Base-by-base conservation (phyloP, 2,797 vertebrate genomes). In the Gorsachius magnificus region DNA sequence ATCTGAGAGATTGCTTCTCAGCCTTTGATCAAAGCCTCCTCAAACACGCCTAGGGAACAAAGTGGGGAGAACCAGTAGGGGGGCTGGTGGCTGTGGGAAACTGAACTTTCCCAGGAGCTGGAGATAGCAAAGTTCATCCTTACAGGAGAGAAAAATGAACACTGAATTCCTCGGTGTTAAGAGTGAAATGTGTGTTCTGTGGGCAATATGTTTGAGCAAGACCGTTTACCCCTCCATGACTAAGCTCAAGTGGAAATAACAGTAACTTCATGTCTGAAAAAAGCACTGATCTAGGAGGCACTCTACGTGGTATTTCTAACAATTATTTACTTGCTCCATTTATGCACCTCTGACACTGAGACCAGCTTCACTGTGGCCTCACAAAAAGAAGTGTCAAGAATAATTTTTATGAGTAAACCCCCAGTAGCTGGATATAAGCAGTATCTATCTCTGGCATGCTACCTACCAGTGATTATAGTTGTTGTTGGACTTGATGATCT, bases 31-130 rank as follows among this genome's bases (percentile, higher is more conserved):
- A 95, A 93, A 95, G 83, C 75, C 21, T 89, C 14, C 76, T 91
- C 72, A 45, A 68, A 64, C 53, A 56, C 2, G 0, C 31, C 74
- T 56, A 51, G 80, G 80, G 78, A 93, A 92, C 91, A 89, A 95
- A 83, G 70, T 90, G 86, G 70, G 71, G 58, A 93, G 56, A 58
- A 70, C 25, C 77, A 88, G 74, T 60, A 61, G 87, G 80, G 87
- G 81, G 51, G 80, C 65, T 76, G 58, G 25, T 82, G 63, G 19
- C 80, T 93, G 90, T 97, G 93, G 85, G 95, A 97, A 96, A 94
- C 77, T 79, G 83, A 96, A 96, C 77, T 94, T 96, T 96, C 94
- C 85, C 93, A 90, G 87, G 80, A 87, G 51, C 46, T 93, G 58
- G 58, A 87, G 72, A 88, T 69, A 90, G 38, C 63, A 76, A 93